Evolutionary conservation across 2,797 vertebrate genomes (phyloP).

Genomic region (Eulemur coronatus): DNA sequence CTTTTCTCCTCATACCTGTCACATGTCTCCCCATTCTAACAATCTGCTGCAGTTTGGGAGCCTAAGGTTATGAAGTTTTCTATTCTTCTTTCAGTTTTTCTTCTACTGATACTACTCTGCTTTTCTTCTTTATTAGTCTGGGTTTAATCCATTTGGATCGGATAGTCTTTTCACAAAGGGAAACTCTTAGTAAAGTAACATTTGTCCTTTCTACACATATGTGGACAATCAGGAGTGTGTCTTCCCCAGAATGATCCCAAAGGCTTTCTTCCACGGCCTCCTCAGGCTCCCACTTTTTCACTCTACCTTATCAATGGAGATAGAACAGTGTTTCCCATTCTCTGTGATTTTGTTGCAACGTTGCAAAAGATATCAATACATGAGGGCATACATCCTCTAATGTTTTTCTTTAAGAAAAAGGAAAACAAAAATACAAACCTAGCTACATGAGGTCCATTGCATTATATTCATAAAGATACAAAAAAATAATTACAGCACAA

Average conservation of each 20-base stretch:
- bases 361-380: background rate
- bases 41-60: slow-evolving; percentile 59
- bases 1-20: slow-evolving; percentile 62
- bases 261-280: background rate
- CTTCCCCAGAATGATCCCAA: background rate
- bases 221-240: background rate
- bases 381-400: background rate
- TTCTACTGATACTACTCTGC: background rate
- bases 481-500: slow-evolving; percentile 37
- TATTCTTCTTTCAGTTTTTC: slow-evolving; percentile 39
- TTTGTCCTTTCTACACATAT: background rate
- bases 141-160: slow-evolving; percentile 38
- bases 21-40: slow-evolving; percentile 39
- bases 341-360: background rate
- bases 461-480: background rate
- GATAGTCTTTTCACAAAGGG: slow-evolving; percentile 35
- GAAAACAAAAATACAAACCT: background rate
- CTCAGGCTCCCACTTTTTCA: background rate
- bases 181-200: slow-evolving; percentile 2
- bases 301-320: background rate
- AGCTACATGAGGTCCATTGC: background rate
- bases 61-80: slow-evolving; percentile 25
- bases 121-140: slow-evolving; percentile 42
- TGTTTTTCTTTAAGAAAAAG: slow-evolving; percentile 28
- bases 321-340: background rate